Base-by-base conservation (phyloP, 2,888 invertebrate species). In the Ochropleura plecta region DNA sequence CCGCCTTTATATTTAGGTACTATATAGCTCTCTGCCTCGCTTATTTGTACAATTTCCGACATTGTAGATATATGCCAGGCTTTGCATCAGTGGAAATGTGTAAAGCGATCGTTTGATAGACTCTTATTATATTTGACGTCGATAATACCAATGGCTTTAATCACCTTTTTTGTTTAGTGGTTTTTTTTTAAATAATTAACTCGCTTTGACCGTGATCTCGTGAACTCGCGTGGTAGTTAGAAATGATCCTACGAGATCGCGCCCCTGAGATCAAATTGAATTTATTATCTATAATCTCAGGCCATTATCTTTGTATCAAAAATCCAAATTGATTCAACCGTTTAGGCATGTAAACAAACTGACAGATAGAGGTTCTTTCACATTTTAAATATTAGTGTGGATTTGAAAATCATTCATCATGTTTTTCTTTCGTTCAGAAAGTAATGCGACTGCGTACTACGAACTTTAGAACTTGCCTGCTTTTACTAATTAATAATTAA, bases 1-100 rank as follows among this genome's bases (percentile, higher is more conserved):
- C 65, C 57, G 59, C 64, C 57, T 70, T 62, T 84, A 73, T 84
- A 70, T 81, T 62, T 70, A 44, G 59, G 16, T 79, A 55, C 57
- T 16, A 63, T 57, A 49, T 82, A 63, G 42, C 57, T 12, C 59
- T 57, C 53, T 82, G 55, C 16, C 40, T 53, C 57, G 49, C 62
- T 79, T 74, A 69, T 48, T 20, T 55, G 70, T 72, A 72, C 59
- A 64, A 46, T 80, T 70, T 53, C 53, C 65, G 42, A 49, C 42
- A 48, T 66, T 53, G 49, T 44, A 65, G 48, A 55, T 60, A 65
- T 82, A 68, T 82, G 40, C 48, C 77, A 49, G 62, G 20, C 69
- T 57, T 79, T 76, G 55, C 81, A 48, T 42, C 12, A 5, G 12
- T 40, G 42, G 14, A 30, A 44, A 48, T 9, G 30, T 64, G 57